Evolutionary conservation across 2,113 vertebrate species (phyloP), one percentile per base, ranked within the genome.

Genomic region (Oreochromis tanganicae): DNA sequence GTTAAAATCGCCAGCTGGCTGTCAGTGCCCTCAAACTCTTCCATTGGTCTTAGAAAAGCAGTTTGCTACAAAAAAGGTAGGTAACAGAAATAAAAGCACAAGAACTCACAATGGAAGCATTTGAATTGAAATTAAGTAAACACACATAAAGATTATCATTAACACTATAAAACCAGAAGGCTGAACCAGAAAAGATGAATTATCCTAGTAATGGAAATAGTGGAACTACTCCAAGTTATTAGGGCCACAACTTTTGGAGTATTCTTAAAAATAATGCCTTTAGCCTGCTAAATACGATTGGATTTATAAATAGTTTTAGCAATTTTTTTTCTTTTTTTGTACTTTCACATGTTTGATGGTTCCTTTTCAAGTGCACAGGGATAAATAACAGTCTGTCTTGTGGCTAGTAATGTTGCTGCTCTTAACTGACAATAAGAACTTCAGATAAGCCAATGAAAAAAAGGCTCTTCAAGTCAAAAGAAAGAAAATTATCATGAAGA

Each of bases 1-100:
- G 91, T 91, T 91, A 84, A 52, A 91, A 93, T 93, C 3, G 14
- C 27, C 1, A 68, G 81, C 52, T 56, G 48, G 59, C 50, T 82
- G 88, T 83, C 88, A 43, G 61, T 85, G 90, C 88, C 89, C 87
- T 92, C 85, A 84, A 80, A 87, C 78, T n/a, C 50, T 54, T 82
- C 59, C 52, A 24, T 34, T 52, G 75, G 32, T 89, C 80, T 59
- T 24, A 48, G 50, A 56, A 19, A 36, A 78, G 71, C 1, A 43
- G 24, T 55, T 78, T 38, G 52, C 59, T 91, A 81, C 43, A 55
- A 84, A 83, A 63, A 10, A 78, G 79, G 83, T 68, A 55, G 17
- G 19, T 13, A 4, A 46, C 41, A 46, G 52, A 81, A 68, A 86
- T 48, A 56, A 86, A 81, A 80, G 24, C 19, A 50, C 4, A 17